Conservation (phyloP, 2,797 vertebrate species). For the Hybognathus amarus region DNA sequence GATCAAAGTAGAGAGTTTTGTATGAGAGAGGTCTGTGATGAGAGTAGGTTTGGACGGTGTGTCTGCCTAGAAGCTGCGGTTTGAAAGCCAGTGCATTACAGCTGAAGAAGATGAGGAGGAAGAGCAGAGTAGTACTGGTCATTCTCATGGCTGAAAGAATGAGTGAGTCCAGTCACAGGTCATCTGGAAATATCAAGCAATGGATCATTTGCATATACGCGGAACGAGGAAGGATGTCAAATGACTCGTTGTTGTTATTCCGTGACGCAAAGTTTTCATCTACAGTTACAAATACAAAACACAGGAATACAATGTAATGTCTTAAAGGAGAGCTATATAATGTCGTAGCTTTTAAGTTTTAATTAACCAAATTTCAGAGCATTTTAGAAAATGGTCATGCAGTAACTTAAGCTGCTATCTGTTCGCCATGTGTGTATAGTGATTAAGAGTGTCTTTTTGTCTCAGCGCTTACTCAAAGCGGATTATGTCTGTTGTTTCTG, state of each 20-base stretch:
- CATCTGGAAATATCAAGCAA: slow-evolving; percentile 22
- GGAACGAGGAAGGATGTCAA: slow-evolving; percentile 59
- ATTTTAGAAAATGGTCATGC: neutral
- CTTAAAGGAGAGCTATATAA: slow-evolving; percentile 16
- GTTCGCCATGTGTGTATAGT: neutral
- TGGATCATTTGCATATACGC: slow-evolving; percentile 46
- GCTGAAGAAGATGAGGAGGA: slow-evolving; percentile 50
- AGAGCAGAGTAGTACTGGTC: slow-evolving; percentile 19
- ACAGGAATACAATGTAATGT: slow-evolving; percentile 54
- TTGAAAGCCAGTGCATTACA: slow-evolving; percentile 70
- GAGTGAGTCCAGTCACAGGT: slow-evolving; percentile 22
- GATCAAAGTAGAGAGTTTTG: slow-evolving; percentile 77
- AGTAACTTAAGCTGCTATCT: neutral
- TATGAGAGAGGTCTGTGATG: slow-evolving; percentile 68
- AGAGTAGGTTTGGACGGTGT: slow-evolving; percentile 35
- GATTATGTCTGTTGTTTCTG: slow-evolving; percentile 2
- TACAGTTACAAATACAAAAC: slow-evolving; percentile 52
- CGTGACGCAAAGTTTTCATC: slow-evolving; percentile 2
- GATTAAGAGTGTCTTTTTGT: neutral
- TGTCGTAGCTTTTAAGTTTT: neutral
- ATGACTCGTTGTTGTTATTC: slow-evolving; percentile 28
- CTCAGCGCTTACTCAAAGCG: neutral
- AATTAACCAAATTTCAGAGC: neutral
- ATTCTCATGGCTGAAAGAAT: slow-evolving; percentile 48
- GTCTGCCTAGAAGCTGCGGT: slow-evolving; percentile 69